Evolutionary conservation across 2,797 vertebrate genomes (phyloP).

Genomic region (Saxicola maurus): DNA sequence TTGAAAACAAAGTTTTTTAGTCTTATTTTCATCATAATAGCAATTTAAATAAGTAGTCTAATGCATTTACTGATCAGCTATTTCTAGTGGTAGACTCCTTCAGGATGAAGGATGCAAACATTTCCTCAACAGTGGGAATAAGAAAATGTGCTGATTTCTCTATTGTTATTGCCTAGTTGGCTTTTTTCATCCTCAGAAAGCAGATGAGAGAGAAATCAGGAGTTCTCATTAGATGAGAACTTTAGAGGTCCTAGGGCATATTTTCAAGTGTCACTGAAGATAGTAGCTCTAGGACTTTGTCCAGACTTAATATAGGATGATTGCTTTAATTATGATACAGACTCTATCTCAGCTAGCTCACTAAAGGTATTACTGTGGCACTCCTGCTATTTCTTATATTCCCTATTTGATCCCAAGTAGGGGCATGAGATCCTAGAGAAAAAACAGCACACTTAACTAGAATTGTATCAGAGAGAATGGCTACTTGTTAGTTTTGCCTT

Average conservation of each 20-base stretch:
- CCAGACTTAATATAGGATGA: not conserved
- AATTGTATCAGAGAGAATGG: not conserved
- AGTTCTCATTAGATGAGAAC: not conserved
- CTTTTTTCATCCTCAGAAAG: not conserved
- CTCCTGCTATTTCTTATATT: not conserved
- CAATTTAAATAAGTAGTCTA: not conserved
- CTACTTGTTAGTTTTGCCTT: not conserved
- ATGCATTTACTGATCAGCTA: not conserved
- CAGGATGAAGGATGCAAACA: not conserved
- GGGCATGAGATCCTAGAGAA: not conserved
- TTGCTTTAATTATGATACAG: not conserved
- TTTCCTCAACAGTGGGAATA: not conserved
- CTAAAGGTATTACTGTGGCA: not conserved
- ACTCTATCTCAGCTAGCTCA: not conserved
- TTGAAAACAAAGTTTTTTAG: not conserved
- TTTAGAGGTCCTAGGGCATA: not conserved
- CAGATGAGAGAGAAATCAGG: not conserved
- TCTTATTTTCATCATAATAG: not conserved
- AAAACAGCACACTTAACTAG: not conserved
- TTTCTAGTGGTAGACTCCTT: not conserved
- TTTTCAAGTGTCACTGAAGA: not conserved
- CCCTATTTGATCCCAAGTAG: not conserved
- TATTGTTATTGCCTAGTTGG: not conserved
- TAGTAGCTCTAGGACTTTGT: not conserved
- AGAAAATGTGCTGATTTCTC: not conserved